Evolutionary conservation across 1,140 invertebrate species (phyloP), one percentile per base, ranked within the genome.

Genomic region (Neuroterus valhalla): DNA sequence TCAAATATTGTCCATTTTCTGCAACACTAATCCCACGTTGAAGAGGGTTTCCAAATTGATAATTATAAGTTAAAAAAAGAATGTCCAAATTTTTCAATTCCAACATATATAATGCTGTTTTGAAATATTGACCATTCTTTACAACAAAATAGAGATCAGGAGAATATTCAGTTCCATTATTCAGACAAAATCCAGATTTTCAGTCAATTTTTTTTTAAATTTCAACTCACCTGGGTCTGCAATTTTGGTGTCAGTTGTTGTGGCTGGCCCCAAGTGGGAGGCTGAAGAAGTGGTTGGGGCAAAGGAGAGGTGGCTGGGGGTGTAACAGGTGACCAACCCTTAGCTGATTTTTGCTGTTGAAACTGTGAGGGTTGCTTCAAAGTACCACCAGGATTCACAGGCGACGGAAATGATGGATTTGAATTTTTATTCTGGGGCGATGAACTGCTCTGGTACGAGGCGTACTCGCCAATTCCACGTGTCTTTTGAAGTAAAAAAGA

Each of bases 281-380:
- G 62, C 71, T 84, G 70, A 48, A 81, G 78, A 67, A 78, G 83
- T 71, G 89, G 85, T 73, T 87, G 88, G 69, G 89, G 88, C 67
- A 91, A 87, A 76, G 91, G 90, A 76, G 90, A 90, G 71, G 87
- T 90, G 66, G 84, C 85, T 75, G 88, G 81, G 70, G 86, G 84
- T 80, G 87, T 86, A 31, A 88, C 87, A 31, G 88, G 85, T 55
- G 85, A 78, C 87, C 86, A 89, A 70, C 77, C 75, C 68, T 87
- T 89, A 12, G 69, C 50, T 68, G 23, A 10, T 38, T 19, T 38
- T 71, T 71, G 46, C 72, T 83, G 83, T 68, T 87, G 86, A 68
- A 84, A 88, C 45, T 85, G 76, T 70, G 82, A 85, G 43, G 86
- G 88, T 72, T 87, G 88, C 74, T 83, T 82, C 31, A 86, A 76